Conservation (phyloP, 2,888 invertebrate species). For the Fragum whitleyi region DNA sequence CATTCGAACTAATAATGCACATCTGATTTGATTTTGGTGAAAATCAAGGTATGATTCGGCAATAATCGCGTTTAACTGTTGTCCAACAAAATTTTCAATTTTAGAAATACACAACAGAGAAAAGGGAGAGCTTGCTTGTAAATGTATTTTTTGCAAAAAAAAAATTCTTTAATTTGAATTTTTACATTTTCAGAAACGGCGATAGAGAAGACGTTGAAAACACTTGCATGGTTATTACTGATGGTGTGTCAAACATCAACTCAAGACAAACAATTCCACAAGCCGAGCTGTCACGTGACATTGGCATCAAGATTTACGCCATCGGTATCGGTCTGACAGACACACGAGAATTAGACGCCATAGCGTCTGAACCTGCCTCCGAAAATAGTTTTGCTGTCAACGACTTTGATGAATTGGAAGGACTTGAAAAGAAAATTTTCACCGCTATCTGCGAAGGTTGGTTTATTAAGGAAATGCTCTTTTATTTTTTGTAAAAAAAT, state of each 20-base stretch:
- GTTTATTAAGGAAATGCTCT: no score
- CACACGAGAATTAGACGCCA: constrained; percentile 77
- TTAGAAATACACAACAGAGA: no score
- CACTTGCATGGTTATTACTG: constrained; percentile 79
- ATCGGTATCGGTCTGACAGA: constrained; percentile 80
- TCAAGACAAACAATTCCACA: constrained; percentile 73
- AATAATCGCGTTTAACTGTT: no score
- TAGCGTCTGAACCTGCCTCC: constrained; percentile 73
- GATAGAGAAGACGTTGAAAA: constrained; percentile 79
- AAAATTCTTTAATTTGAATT: no score
- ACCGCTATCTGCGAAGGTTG: constrained; percentile 69
- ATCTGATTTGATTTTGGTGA: no score
- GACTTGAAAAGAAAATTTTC: constrained; percentile 66
- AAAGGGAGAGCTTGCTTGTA: no score
- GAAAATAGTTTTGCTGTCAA: constrained; percentile 75
- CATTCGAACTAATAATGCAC: no score
- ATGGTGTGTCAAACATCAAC: constrained; percentile 83
- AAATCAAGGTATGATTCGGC: no score
- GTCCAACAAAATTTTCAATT: no score
- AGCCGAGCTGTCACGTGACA: constrained; percentile 71
- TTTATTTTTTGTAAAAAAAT: no score
- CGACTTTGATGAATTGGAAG: constrained; percentile 74
- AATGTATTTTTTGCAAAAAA: no score
- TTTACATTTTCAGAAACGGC: constrained; percentile 70
- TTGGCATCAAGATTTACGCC: constrained; percentile 77